phyloP scores from a whole-genome alignment of 2,113 vertebrate species.

The Anguilla japonica region DNA sequence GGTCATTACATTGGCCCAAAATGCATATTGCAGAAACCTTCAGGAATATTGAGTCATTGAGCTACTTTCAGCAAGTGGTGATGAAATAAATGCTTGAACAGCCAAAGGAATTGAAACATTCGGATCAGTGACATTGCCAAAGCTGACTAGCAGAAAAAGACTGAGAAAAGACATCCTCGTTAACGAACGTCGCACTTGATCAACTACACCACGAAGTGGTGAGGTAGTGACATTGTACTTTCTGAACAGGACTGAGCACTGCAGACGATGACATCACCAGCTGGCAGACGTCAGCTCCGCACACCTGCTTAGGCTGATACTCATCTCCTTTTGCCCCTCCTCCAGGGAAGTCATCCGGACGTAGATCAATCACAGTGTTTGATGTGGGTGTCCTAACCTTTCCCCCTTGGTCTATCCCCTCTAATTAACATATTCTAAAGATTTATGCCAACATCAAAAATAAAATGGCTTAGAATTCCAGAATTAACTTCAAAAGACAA shows the following conservation, averaged over 20 bases:
- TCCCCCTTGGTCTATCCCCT: background rate
- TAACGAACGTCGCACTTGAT: background rate
- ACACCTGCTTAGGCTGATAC: conserved; percentile 4
- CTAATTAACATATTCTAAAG: background rate
- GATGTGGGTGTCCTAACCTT: background rate
- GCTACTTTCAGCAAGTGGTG: background rate
- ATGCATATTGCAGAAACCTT: no score
- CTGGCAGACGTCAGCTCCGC: background rate
- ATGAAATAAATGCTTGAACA: no score
- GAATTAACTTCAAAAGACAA: background rate
- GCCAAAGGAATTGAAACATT: no score
- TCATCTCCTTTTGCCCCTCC: background rate
- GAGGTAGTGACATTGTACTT: conserved; percentile 1
- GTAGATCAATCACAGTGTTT: background rate
- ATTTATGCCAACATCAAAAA: background rate
- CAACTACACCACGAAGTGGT: background rate
- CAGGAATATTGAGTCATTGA: no score
- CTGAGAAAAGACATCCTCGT: background rate
- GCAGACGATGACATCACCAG: conserved; percentile 19
- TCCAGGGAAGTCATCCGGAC: background rate
- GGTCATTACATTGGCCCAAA: no score
- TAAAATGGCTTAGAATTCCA: background rate
- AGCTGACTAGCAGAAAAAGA: no score
- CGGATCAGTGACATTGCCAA: no score
- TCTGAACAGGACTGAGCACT: background rate